Conservation (phyloP, 2,888 invertebrate species). For the Meiosimyza decipiens region DNA sequence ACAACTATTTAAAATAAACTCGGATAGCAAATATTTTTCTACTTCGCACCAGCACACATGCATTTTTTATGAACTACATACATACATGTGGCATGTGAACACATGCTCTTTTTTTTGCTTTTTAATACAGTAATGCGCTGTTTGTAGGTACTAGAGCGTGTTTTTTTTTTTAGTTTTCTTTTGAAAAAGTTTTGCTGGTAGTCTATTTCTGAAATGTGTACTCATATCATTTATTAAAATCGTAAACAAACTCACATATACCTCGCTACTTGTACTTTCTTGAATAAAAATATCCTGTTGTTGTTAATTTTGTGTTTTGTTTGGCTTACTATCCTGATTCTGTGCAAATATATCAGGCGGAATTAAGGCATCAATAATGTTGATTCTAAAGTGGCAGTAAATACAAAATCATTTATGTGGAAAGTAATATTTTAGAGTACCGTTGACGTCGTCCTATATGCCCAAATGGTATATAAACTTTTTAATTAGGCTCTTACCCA, state of each 20-base stretch:
- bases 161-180: too few relatives aligned
- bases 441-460: too few relatives aligned
- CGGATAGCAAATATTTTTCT: constrained; percentile 13
- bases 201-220: constrained; percentile 47
- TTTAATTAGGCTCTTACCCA: too few relatives aligned
- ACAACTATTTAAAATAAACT: constrained; percentile 8
- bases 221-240: constrained; percentile 56
- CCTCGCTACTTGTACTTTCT: not conserved
- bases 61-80: constrained; percentile 22
- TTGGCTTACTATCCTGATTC: constrained; percentile 41
- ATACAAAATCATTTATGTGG: not conserved
- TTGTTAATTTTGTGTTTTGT: not conserved
- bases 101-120: too few relatives aligned
- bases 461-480: too few relatives aligned
- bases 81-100: too few relatives aligned
- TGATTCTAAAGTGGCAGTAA: constrained; percentile 45
- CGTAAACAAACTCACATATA: constrained; percentile 41
- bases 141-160: too few relatives aligned
- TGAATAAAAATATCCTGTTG: not conserved
- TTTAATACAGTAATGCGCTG: too few relatives aligned
- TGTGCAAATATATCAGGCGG: constrained; percentile 58
- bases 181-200: too few relatives aligned
- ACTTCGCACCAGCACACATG: constrained; percentile 12
- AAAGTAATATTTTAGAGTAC: too few relatives aligned
- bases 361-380: constrained; percentile 61